A percentile compares a stretch with the other conserved stretches of the same genome.
phyloP scores from a whole-genome alignment of 2,888 invertebrate species.

The Artemia sp. region DNA sequence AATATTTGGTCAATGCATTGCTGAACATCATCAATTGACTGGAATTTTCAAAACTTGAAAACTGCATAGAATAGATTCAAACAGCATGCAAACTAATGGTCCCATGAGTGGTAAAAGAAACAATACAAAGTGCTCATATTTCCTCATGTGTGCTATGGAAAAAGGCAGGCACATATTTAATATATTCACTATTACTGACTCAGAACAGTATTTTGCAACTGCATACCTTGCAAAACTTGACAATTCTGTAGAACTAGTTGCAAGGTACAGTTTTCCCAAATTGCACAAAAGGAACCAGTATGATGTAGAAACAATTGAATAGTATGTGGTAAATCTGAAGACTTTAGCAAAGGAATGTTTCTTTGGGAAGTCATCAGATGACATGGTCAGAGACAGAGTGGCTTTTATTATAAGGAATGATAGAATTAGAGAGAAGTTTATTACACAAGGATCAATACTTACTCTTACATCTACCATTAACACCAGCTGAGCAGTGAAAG shows the following conservation, averaged over 20 bases:
- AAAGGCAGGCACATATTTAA: not conserved
- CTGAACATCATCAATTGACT: not conserved
- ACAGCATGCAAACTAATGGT: not conserved
- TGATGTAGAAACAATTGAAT: not conserved
- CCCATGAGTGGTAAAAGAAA: not conserved
- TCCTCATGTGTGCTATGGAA: too few species aligned
- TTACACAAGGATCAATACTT: not conserved
- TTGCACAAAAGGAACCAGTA: not conserved
- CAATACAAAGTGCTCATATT: not conserved
- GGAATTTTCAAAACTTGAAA: slow-evolving; percentile 4
- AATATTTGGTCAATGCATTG: not conserved
- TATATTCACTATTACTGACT: not conserved
- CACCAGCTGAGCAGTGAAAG: too few species aligned
- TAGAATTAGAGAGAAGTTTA: slow-evolving; percentile 1
- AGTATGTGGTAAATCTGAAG: not conserved
- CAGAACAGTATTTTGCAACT: not conserved
- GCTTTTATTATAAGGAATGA: not conserved
- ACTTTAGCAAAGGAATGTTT: not conserved
- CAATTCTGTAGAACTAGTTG: not conserved
- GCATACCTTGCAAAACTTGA: not conserved
- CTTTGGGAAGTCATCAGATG: not conserved
- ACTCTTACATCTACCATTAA: not conserved
- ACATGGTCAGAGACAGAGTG: slow-evolving; percentile 2
- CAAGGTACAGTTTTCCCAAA: not conserved
- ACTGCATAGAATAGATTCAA: not conserved